Evolutionary conservation across 2,797 vertebrate species (phyloP), one percentile per base, ranked within the genome.

Genomic region (Enteromius thamalakanensis): DNA sequence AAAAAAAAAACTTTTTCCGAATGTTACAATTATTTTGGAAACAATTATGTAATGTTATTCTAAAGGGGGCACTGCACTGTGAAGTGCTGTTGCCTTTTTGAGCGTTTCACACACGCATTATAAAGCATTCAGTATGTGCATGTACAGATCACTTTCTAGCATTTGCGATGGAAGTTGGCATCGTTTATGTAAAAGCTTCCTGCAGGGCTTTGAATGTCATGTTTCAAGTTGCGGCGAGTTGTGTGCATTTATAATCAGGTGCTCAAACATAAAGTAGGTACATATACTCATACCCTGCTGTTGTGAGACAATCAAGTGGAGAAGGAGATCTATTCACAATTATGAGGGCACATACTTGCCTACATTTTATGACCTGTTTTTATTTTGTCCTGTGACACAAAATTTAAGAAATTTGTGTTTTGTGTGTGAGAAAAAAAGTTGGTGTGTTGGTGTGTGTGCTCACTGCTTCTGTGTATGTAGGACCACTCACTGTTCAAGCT

Each of bases 401-500:
- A n/a, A 32, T 80, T 37, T 26, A 15, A 49, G 15, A 45, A 19
- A 37, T 80, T 21, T 32, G 62, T 72, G 45, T 75, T 34, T 62
- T 70, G 67, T 72, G n/a, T 80, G 80, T 60, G 81, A 40, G 76
- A 53, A 21, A 21, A 45, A 51, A 47, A 17, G 23, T 29, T 15
- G 4, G 17, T 49, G 70, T 3, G 42, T 47, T 47, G 11, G 9
- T 34, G 9, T n/a, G 72, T 19, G 5, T 60, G 40, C n/a, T 8
- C 19, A 40, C 21, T 19, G 1, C 21, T 29, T 64, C 8, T n/a
- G 32, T 62, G 34, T 83, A 26, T 14, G 15, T 53, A 6, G 23
- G 70, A 60, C 19, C 83, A 19, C 69, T 40, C 19, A 3, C 19
- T 75, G 82, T 60, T 80, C 72, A 79, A 67, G 67, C 76, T 79